A percentile compares a stretch with the other conserved stretches of the same genome.
These are phyloP conservation scores for Fissipunctia ypsillon DNA, from an alignment of 2,888 invertebrate genomes.

Conservation along the genomic window DNA sequence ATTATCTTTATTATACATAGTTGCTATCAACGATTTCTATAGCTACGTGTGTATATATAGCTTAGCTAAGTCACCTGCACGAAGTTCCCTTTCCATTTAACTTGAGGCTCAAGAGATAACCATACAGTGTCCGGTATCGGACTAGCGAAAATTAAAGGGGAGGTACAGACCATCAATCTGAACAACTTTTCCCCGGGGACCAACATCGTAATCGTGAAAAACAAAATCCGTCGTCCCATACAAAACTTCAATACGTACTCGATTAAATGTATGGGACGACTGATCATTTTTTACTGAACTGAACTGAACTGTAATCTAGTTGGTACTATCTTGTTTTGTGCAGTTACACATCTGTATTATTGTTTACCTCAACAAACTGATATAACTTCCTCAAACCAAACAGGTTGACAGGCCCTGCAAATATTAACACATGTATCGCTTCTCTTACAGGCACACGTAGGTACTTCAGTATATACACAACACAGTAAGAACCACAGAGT, in stretches of 20 bases:
- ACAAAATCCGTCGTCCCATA: too few species aligned
- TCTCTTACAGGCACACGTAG: constrained; percentile 27
- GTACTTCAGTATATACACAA: constrained; percentile 2
- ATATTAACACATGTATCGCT: constrained; percentile 34
- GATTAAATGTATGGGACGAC: too few species aligned
- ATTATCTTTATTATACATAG: neutral
- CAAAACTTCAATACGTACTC: too few species aligned
- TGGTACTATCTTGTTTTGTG: neutral
- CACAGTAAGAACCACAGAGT: neutral
- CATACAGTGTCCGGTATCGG: too few species aligned
- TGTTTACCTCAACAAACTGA: constrained; percentile 33
- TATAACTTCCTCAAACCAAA: constrained; percentile 48
- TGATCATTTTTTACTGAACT: too few species aligned
- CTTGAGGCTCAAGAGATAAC: neutral
- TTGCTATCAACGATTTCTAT: too few species aligned
- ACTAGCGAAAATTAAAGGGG: too few species aligned
- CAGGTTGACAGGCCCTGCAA: constrained; percentile 38
- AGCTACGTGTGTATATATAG: too few species aligned
- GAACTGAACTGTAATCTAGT: constrained; percentile 4
- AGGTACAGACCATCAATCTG: too few species aligned
- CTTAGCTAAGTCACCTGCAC: too few species aligned
- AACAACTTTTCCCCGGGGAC: too few species aligned
- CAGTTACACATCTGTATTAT: constrained; percentile 12
- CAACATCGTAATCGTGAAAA: too few species aligned
- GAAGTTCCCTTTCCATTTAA: neutral